These are phyloP conservation scores for Drosophila suzukii DNA, from an alignment of 1,140 invertebrate genomes.

Conservation along the genomic window DNA sequence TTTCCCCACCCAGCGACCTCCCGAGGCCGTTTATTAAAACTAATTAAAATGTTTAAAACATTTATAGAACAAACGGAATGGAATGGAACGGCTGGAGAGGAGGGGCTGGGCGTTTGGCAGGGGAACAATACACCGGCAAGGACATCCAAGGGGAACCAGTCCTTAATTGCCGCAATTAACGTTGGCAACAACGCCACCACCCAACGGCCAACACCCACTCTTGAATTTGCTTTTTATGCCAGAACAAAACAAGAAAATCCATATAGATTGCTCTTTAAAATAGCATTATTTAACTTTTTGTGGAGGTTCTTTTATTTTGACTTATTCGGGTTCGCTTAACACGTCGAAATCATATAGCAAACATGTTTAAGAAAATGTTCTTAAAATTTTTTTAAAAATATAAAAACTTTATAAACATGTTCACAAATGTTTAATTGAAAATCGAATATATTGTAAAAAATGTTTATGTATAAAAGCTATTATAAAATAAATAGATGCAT, in stretches of 20 bases:
- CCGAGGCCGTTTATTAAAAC: slow-evolving; percentile 55
- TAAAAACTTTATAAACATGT: too few relatives aligned
- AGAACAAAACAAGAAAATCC: neutral
- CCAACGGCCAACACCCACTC: neutral
- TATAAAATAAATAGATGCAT: too few relatives aligned
- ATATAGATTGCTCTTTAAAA: neutral
- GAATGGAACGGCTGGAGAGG: slow-evolving; percentile 5
- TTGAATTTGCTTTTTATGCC: slow-evolving; percentile 5
- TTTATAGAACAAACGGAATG: slow-evolving; percentile 63
- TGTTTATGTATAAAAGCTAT: too few relatives aligned
- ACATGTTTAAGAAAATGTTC: too few relatives aligned
- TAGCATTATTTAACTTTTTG: neutral
- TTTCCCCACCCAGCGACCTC: slow-evolving; percentile 1
- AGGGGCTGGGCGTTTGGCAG: neutral
- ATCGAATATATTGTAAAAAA: too few relatives aligned
- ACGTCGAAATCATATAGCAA: too few relatives aligned
- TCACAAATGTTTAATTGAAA: too few relatives aligned
- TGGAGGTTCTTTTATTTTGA: too few relatives aligned
- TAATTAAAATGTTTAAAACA: slow-evolving; percentile 66
- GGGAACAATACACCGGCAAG: slow-evolving; percentile 28
- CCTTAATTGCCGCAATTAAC: slow-evolving; percentile 53
- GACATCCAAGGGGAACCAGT: slow-evolving; percentile 29
- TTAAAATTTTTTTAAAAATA: too few relatives aligned
- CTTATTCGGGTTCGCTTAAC: too few relatives aligned
- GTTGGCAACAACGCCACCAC: slow-evolving; percentile 19